Percentiles rank a stretch among this genome's conserved stretches.
These are phyloP conservation scores for Poeciliopsis infans DNA, from an alignment of 2,797 vertebrate species.

Conservation along the genomic window DNA sequence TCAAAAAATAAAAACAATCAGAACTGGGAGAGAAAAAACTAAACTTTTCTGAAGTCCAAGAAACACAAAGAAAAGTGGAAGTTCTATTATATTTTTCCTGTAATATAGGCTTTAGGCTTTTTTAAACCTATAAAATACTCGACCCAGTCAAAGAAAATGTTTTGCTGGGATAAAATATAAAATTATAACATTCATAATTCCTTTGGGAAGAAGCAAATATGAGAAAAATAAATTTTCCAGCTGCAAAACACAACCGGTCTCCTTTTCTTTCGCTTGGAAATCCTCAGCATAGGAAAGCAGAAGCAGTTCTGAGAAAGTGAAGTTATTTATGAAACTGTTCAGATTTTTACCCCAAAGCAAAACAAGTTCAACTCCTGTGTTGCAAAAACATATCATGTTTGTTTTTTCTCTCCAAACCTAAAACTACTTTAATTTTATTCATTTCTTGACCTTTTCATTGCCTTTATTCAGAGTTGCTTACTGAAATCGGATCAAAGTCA, in stretches of 20 bases:
- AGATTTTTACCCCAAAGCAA: background rate
- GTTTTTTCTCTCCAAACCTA: background rate
- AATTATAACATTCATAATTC: background rate
- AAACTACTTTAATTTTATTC: background rate
- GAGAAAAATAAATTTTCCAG: background rate
- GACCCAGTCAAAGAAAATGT: no score
- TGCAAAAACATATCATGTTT: background rate
- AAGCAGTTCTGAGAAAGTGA: background rate
- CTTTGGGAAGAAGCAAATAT: background rate
- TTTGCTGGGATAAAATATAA: background rate
- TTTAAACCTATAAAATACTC: no score
- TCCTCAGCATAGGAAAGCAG: background rate
- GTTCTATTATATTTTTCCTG: background rate
- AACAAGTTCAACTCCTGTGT: background rate
- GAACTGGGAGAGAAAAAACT: no score
- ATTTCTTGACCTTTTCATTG: background rate
- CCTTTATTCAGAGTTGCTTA: slow-evolving; percentile 6
- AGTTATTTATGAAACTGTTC: background rate
- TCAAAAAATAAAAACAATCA: no score
- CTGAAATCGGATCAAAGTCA: slow-evolving; percentile 1
- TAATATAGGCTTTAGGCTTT: no score
- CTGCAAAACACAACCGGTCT: background rate
- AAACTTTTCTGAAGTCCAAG: no score
- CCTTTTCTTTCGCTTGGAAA: background rate
- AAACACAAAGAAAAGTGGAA: no score